A percentile compares a stretch with the other conserved stretches of the same genome.
Evolutionary conservation across 2,888 invertebrate species (phyloP).

Genomic region (Ornithoptera alexandrae): DNA sequence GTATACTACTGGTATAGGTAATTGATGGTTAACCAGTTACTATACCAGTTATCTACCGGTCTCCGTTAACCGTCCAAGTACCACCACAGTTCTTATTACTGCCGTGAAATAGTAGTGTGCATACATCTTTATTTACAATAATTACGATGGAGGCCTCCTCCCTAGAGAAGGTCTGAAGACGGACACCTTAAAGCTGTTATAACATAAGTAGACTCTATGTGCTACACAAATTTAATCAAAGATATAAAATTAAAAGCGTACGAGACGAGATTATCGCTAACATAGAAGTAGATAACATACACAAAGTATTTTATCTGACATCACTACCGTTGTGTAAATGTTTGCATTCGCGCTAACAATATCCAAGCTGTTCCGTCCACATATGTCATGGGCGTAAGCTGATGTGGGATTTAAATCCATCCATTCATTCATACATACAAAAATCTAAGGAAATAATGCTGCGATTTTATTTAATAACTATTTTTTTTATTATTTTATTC

Average conservation of each 20-base stretch:
- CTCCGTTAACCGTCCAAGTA: too few species aligned
- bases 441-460: constrained; percentile 15
- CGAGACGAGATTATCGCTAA: neutral
- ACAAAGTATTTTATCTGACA: constrained; percentile 16
- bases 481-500: neutral
- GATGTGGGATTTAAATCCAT: constrained; percentile 22
- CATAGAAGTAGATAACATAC: constrained; percentile 14
- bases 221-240: neutral
- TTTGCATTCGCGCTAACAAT: constrained; percentile 27
- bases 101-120: too few species aligned
- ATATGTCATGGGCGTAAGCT: constrained; percentile 24
- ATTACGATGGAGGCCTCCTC: too few species aligned
- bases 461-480: neutral
- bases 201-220: too few species aligned
- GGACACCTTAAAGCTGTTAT: too few species aligned
- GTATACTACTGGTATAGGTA: too few species aligned
- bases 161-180: too few species aligned
- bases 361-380: constrained; percentile 17
- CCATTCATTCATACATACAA: constrained; percentile 15
- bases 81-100: too few species aligned
- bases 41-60: too few species aligned
- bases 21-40: too few species aligned
- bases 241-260: neutral
- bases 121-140: too few species aligned
- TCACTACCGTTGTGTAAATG: constrained; percentile 18